These are phyloP conservation scores for Mercenaria mercenaria DNA, from an alignment of 1,140 invertebrate genomes.

Conservation along the genomic window DNA sequence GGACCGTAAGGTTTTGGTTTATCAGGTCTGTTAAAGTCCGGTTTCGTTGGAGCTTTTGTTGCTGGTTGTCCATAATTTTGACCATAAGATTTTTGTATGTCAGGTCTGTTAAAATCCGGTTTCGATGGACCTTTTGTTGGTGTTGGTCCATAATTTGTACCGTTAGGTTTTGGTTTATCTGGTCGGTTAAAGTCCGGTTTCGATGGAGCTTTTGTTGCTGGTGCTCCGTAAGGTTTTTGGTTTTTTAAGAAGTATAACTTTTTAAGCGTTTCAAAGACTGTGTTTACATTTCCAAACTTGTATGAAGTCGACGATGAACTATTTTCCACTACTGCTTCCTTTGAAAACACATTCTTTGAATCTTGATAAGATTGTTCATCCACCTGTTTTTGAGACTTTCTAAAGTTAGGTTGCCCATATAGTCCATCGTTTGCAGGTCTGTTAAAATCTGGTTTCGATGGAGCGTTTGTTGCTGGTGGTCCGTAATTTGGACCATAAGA, in stretches of 20 bases:
- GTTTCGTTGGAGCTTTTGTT: background rate
- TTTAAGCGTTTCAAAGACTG: too few relatives aligned
- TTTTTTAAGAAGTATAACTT: background rate
- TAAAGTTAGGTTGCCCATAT: too few relatives aligned
- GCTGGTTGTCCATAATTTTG: background rate
- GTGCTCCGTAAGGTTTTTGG: background rate
- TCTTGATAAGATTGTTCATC: too few relatives aligned
- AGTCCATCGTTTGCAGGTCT: too few relatives aligned
- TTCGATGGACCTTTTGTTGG: background rate
- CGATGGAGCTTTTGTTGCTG: background rate
- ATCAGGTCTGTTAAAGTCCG: background rate
- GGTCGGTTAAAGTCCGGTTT: background rate
- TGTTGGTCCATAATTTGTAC: background rate
- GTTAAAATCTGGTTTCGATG: too few relatives aligned
- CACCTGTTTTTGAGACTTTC: too few relatives aligned
- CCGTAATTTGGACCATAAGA: too few relatives aligned
- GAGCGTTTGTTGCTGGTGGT: too few relatives aligned
- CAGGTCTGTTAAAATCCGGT: background rate
- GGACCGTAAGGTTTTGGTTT: background rate
- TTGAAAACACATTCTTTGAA: too few relatives aligned
- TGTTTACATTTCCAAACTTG: too few relatives aligned
- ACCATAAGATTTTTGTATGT: background rate
- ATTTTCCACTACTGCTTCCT: too few relatives aligned
- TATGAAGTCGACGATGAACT: too few relatives aligned
- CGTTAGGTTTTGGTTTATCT: background rate